Evolutionary conservation across 2,113 vertebrate genomes (phyloP), one percentile per base, ranked within the genome.

Genomic region (Esox niger): DNA sequence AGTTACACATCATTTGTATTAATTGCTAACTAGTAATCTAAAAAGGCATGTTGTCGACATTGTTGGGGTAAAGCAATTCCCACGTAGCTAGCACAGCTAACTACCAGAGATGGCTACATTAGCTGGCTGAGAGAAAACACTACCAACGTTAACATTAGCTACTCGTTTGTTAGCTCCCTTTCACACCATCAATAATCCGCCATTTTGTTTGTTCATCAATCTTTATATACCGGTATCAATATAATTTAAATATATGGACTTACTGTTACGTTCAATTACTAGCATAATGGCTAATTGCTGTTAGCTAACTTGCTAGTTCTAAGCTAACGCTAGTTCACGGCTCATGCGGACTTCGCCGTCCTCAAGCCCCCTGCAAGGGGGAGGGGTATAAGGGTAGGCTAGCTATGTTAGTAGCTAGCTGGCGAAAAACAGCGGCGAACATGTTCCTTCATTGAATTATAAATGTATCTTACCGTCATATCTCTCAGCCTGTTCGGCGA

Each of bases 401-500:
- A 57, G 59, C 59, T 61, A 35, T 21, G 25, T 8, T 7, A 20
- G 2, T 23, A 32, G 32, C 52, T 69, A 77, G 29, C 66, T 70
- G 69, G 71, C 69, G 33, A n/a, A 15, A 60, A 0, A 26, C 33
- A 73, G 61, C 67, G 58, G 70, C 35, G 68, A 79, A 81, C 69
- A 71, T 59, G 68, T 77, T 72, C 79, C 76, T 35, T 30, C 33
- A 65, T 46, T 35, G 47, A 66, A 56, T 47, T 32, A 21, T 65
- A 30, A n/a, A 9, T 64, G 46, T 2, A 89, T 32, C 91, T 95
- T 93, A 98, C 95, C 95, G 89, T 98, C 96, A 77, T 98, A 98
- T 91, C 95, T 90, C 89, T 98, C 96, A 43, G 95, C 96, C 88
- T 98, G 96, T 83, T 98, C 96, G 79, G 96, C 96, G 72, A 98